Conservation (phyloP, 2,888 invertebrate species). For the Pristionchus arcanus region DNA sequence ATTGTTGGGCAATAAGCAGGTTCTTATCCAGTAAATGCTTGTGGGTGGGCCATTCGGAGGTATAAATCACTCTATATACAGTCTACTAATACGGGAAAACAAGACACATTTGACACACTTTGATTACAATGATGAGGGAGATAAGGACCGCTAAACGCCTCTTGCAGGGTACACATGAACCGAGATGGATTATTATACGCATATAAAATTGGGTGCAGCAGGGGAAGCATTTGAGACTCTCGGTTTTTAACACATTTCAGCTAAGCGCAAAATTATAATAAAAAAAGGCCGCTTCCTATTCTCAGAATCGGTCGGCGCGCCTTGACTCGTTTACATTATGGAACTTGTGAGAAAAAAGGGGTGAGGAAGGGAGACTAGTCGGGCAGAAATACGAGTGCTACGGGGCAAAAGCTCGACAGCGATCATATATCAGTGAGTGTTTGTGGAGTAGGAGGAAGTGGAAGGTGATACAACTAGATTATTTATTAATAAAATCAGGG, state of each 20-base stretch:
- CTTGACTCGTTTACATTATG: slow-evolving; percentile 44
- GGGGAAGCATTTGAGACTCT: slow-evolving; percentile 2
- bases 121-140: background rate
- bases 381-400: background rate
- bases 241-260: background rate
- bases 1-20: slow-evolving; percentile 1
- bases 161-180: slow-evolving; percentile 19
- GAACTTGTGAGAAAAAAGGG: background rate
- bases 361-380: background rate
- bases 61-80: slow-evolving; percentile 6
- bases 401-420: background rate
- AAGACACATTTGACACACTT: slow-evolving; percentile 12
- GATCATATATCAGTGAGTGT: slow-evolving; percentile 12
- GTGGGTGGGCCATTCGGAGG: background rate
- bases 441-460: background rate
- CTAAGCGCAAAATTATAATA: background rate
- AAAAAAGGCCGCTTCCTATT: background rate
- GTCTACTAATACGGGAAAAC: background rate
- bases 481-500: background rate
- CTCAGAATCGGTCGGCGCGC: slow-evolving; percentile 1
- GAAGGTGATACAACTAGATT: background rate
- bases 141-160: background rate
- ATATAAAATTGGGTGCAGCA: background rate
- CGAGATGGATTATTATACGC: background rate
- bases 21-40: background rate